phyloP scores from a whole-genome alignment of 2,888 invertebrate genomes.

The Caenorhabditis becei region DNA sequence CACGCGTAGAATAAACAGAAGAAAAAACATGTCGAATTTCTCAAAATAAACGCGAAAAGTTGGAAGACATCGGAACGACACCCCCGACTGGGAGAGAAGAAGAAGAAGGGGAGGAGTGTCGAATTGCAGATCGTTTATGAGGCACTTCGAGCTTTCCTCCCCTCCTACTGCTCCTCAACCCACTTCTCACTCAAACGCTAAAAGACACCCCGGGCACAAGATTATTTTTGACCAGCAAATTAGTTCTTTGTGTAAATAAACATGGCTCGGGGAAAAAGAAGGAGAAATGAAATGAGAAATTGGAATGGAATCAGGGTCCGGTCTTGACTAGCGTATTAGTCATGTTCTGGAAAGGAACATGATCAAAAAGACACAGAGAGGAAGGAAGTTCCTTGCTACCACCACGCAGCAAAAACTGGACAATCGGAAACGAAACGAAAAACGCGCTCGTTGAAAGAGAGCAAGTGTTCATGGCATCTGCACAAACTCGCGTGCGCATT shows the following conservation, averaged over 20 bases:
- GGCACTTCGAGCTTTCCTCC: slow-evolving; percentile 53
- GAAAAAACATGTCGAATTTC: slow-evolving; percentile 49
- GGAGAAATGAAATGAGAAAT: neutral
- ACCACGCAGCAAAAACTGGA: neutral
- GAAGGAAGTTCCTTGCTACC: neutral
- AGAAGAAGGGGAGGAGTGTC: slow-evolving; percentile 41
- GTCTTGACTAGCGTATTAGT: too few species aligned
- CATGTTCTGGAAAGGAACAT: too few species aligned
- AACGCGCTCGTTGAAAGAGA: neutral
- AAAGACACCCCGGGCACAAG: slow-evolving; percentile 42
- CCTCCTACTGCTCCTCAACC: slow-evolving; percentile 17
- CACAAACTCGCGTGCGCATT: slow-evolving; percentile 15
- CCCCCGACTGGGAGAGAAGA: slow-evolving; percentile 26
- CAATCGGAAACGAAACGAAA: neutral
- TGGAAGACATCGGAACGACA: slow-evolving; percentile 53
- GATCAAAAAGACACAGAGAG: neutral
- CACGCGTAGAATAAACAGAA: slow-evolving; percentile 5
- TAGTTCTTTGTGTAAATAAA: slow-evolving; percentile 58
- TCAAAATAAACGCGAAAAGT: slow-evolving; percentile 55
- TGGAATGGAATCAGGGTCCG: too few species aligned
- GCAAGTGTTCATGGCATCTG: slow-evolving; percentile 31
- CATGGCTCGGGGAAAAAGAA: too few species aligned
- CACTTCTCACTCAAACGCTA: slow-evolving; percentile 46
- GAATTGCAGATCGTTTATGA: slow-evolving; percentile 63
- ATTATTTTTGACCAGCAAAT: slow-evolving; percentile 60